These are phyloP conservation scores for Chironomus tepperi DNA, from an alignment of 1,140 invertebrate species.

Conservation along the genomic window DNA sequence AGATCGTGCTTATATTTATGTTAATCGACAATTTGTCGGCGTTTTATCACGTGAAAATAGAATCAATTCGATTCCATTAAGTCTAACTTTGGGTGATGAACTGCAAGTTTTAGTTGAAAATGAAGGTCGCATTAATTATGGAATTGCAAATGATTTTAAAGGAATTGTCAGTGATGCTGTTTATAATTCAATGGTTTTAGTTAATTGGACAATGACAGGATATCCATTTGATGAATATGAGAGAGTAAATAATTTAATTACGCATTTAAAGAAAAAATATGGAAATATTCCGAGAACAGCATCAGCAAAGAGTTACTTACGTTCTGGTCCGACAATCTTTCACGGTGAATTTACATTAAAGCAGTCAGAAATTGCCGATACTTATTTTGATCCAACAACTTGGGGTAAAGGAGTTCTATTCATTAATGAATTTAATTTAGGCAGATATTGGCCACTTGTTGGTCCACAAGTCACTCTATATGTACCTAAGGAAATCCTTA, in stretches of 20 bases:
- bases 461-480: slow-evolving; percentile 55
- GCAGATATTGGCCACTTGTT: slow-evolving; percentile 52
- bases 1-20: slow-evolving; percentile 61
- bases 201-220: slow-evolving; percentile 25
- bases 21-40: slow-evolving; percentile 50
- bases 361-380: slow-evolving; percentile 39
- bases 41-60: slow-evolving; percentile 47
- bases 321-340: slow-evolving; percentile 21
- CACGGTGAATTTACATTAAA: slow-evolving; percentile 22
- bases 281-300: neutral
- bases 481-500: slow-evolving; percentile 39
- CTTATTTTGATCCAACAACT: slow-evolving; percentile 50
- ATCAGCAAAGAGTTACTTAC: neutral
- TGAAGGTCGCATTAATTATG: slow-evolving; percentile 64
- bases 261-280: neutral
- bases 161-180: slow-evolving; percentile 18
- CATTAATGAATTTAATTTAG: slow-evolving; percentile 50
- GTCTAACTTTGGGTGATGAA: slow-evolving; percentile 40
- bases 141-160: slow-evolving; percentile 55
- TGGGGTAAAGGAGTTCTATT: slow-evolving; percentile 54
- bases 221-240: slow-evolving; percentile 18
- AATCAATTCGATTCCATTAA: slow-evolving; percentile 43
- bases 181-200: neutral
- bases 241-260: neutral
- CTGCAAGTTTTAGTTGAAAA: slow-evolving; percentile 67